Evolutionary conservation across 2,797 vertebrate genomes (phyloP), one percentile per base, ranked within the genome.

Genomic region (Siniperca obscura): DNA sequence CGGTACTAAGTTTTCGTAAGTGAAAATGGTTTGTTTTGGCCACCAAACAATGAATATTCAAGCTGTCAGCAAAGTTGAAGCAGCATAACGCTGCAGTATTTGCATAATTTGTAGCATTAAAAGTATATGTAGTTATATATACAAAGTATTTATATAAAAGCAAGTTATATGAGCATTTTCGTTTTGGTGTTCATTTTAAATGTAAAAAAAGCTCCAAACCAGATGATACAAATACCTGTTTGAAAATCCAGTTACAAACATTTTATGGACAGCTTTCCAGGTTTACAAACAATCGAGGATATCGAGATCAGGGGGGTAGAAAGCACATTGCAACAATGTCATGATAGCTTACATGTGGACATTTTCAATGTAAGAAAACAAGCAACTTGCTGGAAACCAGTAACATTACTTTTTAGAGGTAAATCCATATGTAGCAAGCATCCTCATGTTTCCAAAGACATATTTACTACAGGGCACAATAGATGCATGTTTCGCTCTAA

Each of bases 11-110:
- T 25, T 52, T 50, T 42, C 19, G 25, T 61, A 38, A 27, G 27
- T 60, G 30, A 40, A 57, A 30, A 56, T 25, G 16, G 25, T 66
- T 38, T 60, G n/a, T 73, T 55, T 55, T 70, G 44, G 67, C 44
- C 56, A 50, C 27, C 22, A 72, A 53, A 36, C 60, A 53, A 27
- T 60, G n/a, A 50, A 71, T 65, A 34, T 42, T 38, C 12, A 11
- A 36, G 72, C 44, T 69, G 50, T 21, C 8, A 44, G 19, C 25
- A 38, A 19, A 56, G 62, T 38, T 50, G 12, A 50, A 40, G 7
- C 40, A 19, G 22, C 30, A 11, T 19, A 21, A 52, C 59, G 13
- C 34, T 66, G 53, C 42, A 48, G 27, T 8, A 1, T 42, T 36
- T 56, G 4, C 27, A 34, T 55, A 50, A 4, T 53, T 38, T 48